phyloP scores from a whole-genome alignment of 2,113 vertebrate genomes.

The Clarias gariepinus region DNA sequence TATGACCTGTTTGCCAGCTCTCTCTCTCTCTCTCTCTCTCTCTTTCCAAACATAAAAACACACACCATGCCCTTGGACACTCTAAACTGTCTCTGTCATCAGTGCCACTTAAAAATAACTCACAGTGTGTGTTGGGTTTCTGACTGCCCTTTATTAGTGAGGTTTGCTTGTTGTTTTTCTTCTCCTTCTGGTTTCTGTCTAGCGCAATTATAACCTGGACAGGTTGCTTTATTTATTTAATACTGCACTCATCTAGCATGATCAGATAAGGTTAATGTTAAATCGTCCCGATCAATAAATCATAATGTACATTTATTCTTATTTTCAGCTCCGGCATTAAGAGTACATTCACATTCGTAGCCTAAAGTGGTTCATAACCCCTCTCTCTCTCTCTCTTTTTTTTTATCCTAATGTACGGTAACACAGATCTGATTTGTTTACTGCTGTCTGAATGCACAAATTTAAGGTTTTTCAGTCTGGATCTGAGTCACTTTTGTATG shows the following conservation, averaged over 20 bases:
- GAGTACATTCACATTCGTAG: too few relatives aligned
- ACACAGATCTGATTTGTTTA: too few relatives aligned
- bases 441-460: too few relatives aligned
- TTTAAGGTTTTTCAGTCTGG: too few relatives aligned
- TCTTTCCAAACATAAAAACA: background rate
- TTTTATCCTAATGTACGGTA: too few relatives aligned
- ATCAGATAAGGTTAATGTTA: background rate
- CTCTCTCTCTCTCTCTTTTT: too few relatives aligned
- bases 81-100: constrained; percentile 2
- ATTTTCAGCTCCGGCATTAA: background rate
- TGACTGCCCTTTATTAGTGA: background rate
- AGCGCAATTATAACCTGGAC: background rate
- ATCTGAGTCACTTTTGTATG: too few relatives aligned
- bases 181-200: background rate
- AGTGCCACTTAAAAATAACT: constrained; percentile 32
- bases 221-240: background rate
- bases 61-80: constrained; percentile 1
- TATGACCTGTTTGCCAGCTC: background rate
- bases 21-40: constrained; percentile 1
- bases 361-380: too few relatives aligned
- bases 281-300: background rate
- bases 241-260: background rate
- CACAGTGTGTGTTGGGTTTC: background rate
- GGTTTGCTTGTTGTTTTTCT: background rate
- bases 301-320: background rate